phyloP scores from a whole-genome alignment of 2,888 invertebrate species.

The Oasisia sp. region DNA sequence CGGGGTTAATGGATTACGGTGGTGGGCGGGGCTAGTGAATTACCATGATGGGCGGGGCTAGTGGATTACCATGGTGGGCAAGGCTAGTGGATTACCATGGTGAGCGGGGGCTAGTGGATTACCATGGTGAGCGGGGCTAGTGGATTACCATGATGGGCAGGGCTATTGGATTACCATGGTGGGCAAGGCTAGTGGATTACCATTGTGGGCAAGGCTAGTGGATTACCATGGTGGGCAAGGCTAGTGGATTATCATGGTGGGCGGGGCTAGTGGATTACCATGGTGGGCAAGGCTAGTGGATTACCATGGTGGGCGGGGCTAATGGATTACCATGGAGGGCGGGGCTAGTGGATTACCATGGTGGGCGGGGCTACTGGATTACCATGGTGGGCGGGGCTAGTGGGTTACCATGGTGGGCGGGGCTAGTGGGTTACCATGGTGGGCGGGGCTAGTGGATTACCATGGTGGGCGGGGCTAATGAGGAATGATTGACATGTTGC shows the following conservation, averaged over 20 bases:
- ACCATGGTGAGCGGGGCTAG: background rate
- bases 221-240: background rate
- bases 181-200: background rate
- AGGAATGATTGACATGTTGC: slow-evolving; percentile 29
- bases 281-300: background rate
- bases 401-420: background rate
- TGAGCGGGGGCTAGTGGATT: too few species aligned
- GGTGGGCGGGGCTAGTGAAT: background rate
- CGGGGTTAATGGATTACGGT: background rate
- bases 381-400: background rate
- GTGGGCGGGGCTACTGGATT: background rate
- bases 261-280: background rate
- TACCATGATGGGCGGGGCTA: background rate
- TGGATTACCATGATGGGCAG: background rate
- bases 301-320: background rate
- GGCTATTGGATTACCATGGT: background rate
- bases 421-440: background rate
- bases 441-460: background rate
- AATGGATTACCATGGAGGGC: background rate
- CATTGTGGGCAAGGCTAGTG: too few species aligned
- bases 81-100: too few species aligned
- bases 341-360: too few species aligned
- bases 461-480: background rate
- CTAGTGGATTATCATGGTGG: background rate
- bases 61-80: background rate